phyloP scores from a whole-genome alignment of 2,797 vertebrate species.

The Sandelia bainsii region DNA sequence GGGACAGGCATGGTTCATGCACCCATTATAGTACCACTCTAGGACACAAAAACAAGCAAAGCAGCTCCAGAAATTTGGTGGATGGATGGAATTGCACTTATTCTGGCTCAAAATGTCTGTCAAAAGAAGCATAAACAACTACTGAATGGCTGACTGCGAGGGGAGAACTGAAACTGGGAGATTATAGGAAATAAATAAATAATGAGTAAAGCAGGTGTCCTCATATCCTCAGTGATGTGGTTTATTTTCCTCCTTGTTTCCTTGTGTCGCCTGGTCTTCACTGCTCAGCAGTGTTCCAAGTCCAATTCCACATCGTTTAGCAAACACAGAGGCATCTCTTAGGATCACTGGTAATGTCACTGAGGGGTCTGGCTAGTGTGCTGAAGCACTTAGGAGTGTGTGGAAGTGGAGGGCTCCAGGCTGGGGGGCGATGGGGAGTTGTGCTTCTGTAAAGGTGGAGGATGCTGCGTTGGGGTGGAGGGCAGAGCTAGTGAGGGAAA shows the following conservation, averaged over 20 bases:
- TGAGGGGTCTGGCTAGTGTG: slow-evolving; percentile 65
- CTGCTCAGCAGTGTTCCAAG: slow-evolving; percentile 80
- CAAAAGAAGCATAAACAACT: slow-evolving; percentile 64
- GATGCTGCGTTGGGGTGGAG: slow-evolving; percentile 61
- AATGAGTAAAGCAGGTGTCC: slow-evolving; percentile 68
- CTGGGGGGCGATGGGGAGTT: slow-evolving; percentile 42
- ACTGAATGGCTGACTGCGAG: slow-evolving; percentile 41
- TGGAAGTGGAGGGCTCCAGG: slow-evolving; percentile 44
- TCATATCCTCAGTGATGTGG: slow-evolving; percentile 58
- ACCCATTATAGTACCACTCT: slow-evolving; percentile 89
- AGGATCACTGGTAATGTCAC: slow-evolving; percentile 60
- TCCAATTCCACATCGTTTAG: slow-evolving; percentile 60
- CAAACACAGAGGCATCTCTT: slow-evolving; percentile 65
- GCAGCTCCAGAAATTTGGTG: slow-evolving; percentile 83
- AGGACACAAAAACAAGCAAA: slow-evolving; percentile 82
- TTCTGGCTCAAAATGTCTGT: slow-evolving; percentile 82
- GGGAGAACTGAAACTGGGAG: slow-evolving; percentile 32
- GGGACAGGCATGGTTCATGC: slow-evolving; percentile 80
- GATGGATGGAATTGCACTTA: slow-evolving; percentile 80
- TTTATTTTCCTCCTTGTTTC: slow-evolving; percentile 39
- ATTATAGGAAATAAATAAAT: slow-evolving; percentile 80
- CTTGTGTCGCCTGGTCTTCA: slow-evolving; percentile 61
- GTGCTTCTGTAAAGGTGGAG: slow-evolving; percentile 61
- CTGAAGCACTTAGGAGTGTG: slow-evolving; percentile 55
- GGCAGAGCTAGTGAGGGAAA: slow-evolving; percentile 68